Percentiles rank a stretch among this genome's conserved stretches.
These are phyloP conservation scores for Plecturocebus donacophilus DNA, from an alignment of 2,113 vertebrate species.

Conservation along the genomic window DNA sequence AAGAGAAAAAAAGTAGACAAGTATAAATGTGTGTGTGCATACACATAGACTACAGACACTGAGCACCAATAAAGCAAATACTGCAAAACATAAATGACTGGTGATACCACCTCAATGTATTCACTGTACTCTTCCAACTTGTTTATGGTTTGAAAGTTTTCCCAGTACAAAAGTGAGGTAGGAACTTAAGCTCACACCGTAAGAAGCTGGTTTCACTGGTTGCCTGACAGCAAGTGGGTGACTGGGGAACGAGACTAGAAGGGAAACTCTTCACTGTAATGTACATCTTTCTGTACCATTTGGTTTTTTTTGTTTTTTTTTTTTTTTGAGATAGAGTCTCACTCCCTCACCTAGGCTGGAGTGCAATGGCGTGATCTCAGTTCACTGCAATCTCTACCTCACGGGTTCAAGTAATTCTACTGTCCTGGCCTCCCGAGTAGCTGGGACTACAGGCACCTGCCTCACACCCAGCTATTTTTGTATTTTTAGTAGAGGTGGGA, in stretches of 20 bases:
- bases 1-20: neutral
- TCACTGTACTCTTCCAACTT: neutral
- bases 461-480: too few species aligned
- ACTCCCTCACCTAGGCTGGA: neutral
- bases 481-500: too few species aligned
- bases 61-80: neutral
- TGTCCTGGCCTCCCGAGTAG: neutral
- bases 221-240: neutral
- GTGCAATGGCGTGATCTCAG: fast-evolving
- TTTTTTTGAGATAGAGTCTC: neutral
- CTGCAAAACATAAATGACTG: neutral
- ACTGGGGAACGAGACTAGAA: neutral
- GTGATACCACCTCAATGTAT: neutral
- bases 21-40: too few species aligned
- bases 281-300: neutral
- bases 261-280: neutral
- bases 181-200: neutral
- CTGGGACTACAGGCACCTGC: neutral
- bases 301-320: neutral
- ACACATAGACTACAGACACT: neutral
- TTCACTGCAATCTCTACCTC: neutral
- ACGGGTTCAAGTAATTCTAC: neutral
- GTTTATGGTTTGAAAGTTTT: neutral
- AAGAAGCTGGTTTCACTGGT: neutral
- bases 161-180: neutral